Evolutionary conservation across 2,797 vertebrate species (phyloP).

Genomic region (Crocodylus rhombifer): DNA sequence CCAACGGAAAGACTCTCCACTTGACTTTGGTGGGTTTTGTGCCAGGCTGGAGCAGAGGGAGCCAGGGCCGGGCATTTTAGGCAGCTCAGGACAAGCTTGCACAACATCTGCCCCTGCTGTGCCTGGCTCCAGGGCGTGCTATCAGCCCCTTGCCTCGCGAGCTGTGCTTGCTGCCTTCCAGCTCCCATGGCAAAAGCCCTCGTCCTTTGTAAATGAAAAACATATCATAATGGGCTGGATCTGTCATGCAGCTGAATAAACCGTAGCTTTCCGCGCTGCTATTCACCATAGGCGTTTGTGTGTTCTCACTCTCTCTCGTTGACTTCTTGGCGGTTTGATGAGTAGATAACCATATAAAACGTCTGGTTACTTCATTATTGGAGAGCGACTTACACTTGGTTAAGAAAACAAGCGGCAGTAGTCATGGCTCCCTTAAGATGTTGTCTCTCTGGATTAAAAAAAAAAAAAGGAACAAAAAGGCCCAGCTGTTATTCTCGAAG

Average conservation of each 20-base stretch:
- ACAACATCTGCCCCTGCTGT: neutral
- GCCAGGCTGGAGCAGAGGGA: neutral
- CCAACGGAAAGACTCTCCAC: neutral
- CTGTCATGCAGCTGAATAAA: slow-evolving; percentile 52
- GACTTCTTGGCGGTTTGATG: slow-evolving; percentile 50
- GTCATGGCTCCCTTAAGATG: slow-evolving; percentile 34
- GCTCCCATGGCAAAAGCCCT: slow-evolving; percentile 54
- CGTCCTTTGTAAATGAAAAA: slow-evolving; percentile 74
- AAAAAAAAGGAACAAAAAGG: neutral
- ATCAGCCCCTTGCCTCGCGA: slow-evolving; percentile 21
- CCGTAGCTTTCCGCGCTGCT: slow-evolving; percentile 30
- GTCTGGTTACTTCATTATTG: slow-evolving; percentile 56
- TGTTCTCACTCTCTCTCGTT: slow-evolving; percentile 49
- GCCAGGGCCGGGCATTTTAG: neutral
- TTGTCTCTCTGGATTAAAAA: neutral
- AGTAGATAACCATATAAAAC: slow-evolving; percentile 52
- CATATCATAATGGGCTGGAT: slow-evolving; percentile 69
- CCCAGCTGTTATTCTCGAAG: neutral
- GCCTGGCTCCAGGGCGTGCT: neutral
- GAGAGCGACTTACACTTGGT: slow-evolving; percentile 37
- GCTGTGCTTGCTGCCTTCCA: slow-evolving; percentile 47
- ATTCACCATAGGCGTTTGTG: slow-evolving; percentile 17
- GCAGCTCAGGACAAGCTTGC: neutral
- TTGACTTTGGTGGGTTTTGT: neutral
- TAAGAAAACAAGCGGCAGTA: slow-evolving; percentile 52